These are phyloP conservation scores for Zele albiditarsus DNA, from an alignment of 2,888 invertebrate species.

Conservation along the genomic window DNA sequence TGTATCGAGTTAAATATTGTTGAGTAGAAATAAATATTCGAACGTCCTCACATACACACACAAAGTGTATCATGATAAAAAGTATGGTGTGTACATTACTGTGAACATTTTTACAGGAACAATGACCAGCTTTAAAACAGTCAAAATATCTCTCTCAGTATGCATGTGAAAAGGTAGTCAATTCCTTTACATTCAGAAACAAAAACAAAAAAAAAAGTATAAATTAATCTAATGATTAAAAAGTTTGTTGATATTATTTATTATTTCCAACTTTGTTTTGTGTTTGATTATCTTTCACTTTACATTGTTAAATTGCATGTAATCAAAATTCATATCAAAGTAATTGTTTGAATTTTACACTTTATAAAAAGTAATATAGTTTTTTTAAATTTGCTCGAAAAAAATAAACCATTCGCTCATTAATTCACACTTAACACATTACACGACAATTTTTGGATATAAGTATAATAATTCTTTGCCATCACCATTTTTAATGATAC, in stretches of 20 bases:
- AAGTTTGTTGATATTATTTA: not conserved
- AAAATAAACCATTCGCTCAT: not conserved
- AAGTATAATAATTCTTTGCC: too few relatives aligned
- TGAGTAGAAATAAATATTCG: constrained; percentile 45
- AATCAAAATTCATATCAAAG: not conserved
- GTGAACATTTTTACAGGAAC: constrained; percentile 59
- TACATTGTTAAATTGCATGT: not conserved
- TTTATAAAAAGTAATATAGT: not conserved
- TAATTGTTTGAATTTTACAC: not conserved
- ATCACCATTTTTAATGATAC: not conserved
- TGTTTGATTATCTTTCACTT: constrained; percentile 11
- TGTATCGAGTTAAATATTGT: constrained; percentile 43
- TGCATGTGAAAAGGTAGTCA: constrained; percentile 63
- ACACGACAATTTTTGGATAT: not conserved
- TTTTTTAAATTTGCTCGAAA: not conserved
- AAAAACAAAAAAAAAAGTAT: constrained; percentile 16
- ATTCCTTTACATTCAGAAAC: constrained; percentile 12
- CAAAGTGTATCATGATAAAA: not conserved
- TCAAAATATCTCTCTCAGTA: constrained; percentile 60
- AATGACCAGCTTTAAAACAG: constrained; percentile 63
- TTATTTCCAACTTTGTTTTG: not conserved
- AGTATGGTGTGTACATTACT: constrained; percentile 36
- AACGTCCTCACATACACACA: not conserved
- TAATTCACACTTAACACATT: not conserved
- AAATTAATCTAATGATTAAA: constrained; percentile 16